Evolutionary conservation across 64 coral and sea anemone genomes (phyloP), one percentile per base, ranked within the genome.

Genomic region (Astreopora myriophthalma): DNA sequence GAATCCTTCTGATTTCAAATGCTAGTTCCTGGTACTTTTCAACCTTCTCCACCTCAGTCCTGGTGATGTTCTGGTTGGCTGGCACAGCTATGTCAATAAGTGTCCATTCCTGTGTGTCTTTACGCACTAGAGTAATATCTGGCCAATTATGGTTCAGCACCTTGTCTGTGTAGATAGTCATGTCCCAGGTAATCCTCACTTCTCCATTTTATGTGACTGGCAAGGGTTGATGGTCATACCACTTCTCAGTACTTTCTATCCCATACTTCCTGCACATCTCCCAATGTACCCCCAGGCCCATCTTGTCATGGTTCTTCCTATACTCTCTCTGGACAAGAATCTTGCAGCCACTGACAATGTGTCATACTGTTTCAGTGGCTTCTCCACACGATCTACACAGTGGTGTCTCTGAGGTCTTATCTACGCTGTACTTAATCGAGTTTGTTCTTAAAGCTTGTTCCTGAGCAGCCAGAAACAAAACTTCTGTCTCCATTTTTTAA

Each of bases 331-430:
- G 31, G 74, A 64, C 68, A 44, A 44, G 40, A 5, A 8, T 44
- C 40, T 44, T 44, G 40, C 40, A 44, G 6, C 40, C 40, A 1
- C 40, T 44, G 40, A 44, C 2, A 44, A 44, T 44, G 40, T 44
- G 40, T 44, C 2, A 10, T 3, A 44, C 72, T 28, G 71, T 75
- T 71, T 76, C 86, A 60, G 40, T 57, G 1, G 22, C 6, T 14
- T 76, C 62, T 32, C 72, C 73, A 78, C 73, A 79, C 32, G 77
- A 46, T 79, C 74, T 77, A 79, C 87, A 89, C 20, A 44, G 40
- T 44, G 40, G 40, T 44, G 40, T 44, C 40, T 44, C 40, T 44
- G 40, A 44, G 40, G 40, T 64, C 55, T 84, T 84, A 22, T 62
- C 48, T 30, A 84, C 33, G 48, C 30, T 84, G 30, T 49, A 19